Percentiles rank a stretch among this genome's conserved stretches.
phyloP scores from a whole-genome alignment of 2,797 vertebrate genomes.

The Tenualosa ilisha region DNA sequence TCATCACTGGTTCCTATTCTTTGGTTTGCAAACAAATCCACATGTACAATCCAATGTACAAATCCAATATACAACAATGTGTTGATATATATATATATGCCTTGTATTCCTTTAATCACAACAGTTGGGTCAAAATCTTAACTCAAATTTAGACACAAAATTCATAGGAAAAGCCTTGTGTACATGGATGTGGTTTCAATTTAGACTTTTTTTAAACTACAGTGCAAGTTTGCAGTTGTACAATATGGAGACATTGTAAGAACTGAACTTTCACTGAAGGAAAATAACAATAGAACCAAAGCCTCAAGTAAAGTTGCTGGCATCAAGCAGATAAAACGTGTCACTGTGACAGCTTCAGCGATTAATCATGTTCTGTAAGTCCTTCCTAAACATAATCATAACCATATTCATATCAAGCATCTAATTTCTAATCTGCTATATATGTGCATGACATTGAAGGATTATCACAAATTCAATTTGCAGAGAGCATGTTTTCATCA shows the following conservation, averaged over 20 bases:
- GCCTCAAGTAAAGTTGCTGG: conserved; percentile 64
- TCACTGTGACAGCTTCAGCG: conserved; percentile 77
- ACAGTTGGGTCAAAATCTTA: too few species aligned
- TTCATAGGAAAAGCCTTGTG: too few species aligned
- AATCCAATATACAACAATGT: too few species aligned
- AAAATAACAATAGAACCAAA: conserved; percentile 52
- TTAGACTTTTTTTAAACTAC: not conserved
- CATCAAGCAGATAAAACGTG: conserved; percentile 60
- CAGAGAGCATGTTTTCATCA: conserved; percentile 73
- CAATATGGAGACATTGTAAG: conserved; percentile 70
- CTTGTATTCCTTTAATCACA: too few species aligned
- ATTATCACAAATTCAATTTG: not conserved
- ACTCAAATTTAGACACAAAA: too few species aligned
- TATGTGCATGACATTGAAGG: not conserved
- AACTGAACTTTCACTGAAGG: conserved; percentile 73
- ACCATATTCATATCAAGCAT: not conserved
- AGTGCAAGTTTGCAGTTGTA: conserved; percentile 80
- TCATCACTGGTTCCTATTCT: too few species aligned
- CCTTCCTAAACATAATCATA: not conserved
- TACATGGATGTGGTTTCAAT: too few species aligned
- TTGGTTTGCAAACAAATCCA: too few species aligned
- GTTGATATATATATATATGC: too few species aligned
- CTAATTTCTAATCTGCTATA: not conserved
- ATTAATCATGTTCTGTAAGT: conserved; percentile 81
- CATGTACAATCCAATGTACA: too few species aligned